These are phyloP conservation scores for Tamandua tetradactyla DNA, from an alignment of 2,797 vertebrate species.

Conservation along the genomic window DNA sequence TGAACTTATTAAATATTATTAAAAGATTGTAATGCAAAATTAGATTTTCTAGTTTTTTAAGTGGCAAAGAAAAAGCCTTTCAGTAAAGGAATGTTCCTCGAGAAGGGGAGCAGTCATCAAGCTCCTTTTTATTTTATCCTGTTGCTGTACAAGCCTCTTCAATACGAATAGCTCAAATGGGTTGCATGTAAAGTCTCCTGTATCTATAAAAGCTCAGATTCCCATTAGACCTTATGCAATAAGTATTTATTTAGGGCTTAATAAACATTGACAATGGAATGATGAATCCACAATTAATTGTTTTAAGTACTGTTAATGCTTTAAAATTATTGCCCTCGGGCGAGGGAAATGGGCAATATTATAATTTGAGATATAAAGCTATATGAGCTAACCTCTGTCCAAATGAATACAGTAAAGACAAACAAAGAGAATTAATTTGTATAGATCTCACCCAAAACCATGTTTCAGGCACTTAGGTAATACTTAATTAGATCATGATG, in stretches of 20 bases:
- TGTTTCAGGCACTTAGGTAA: not conserved
- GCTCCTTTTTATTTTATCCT: not conserved
- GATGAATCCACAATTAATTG: not conserved
- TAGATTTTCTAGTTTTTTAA: not conserved
- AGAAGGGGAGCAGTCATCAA: not conserved
- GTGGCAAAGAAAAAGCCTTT: not conserved
- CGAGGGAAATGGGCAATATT: not conserved
- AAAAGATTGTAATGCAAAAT: not conserved
- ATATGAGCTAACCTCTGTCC: not conserved
- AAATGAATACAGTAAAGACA: not conserved
- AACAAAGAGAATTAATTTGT: conserved; percentile 1
- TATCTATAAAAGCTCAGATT: not conserved
- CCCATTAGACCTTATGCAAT: not conserved
- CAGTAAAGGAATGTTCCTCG: not conserved
- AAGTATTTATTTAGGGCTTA: not conserved
- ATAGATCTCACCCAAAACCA: not conserved
- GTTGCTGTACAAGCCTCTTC: not conserved
- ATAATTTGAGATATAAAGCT: not conserved
- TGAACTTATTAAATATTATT: not conserved
- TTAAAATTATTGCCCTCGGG: not conserved
- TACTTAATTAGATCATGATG: not conserved
- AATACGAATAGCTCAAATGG: not conserved
- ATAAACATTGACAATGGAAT: not conserved
- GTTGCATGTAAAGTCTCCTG: not conserved
- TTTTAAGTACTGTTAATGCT: not conserved